Percentiles rank a stretch among this genome's conserved stretches.
phyloP scores from a whole-genome alignment of 2,888 invertebrate genomes.

The Cistogaster globosa region DNA sequence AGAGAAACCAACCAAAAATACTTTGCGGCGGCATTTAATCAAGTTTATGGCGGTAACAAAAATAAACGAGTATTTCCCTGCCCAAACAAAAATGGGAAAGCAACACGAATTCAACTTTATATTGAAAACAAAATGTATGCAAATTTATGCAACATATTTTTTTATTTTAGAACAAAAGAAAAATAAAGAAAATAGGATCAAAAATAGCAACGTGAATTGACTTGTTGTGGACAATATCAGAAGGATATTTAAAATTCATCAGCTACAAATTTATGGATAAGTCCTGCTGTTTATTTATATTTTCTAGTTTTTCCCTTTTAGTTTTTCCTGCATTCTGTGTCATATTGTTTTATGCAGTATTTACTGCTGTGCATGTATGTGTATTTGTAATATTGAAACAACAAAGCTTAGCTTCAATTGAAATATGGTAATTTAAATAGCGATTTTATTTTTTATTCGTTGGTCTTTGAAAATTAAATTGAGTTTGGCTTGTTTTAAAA shows the following conservation, averaged over 20 bases:
- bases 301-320: not conserved
- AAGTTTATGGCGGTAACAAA: slow-evolving; percentile 78
- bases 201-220: slow-evolving; percentile 60
- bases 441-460: not conserved
- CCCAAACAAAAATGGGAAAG: not conserved
- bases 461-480: not conserved
- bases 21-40: slow-evolving; percentile 78
- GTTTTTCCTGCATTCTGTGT: slow-evolving; percentile 32
- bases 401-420: slow-evolving; percentile 40
- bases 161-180: not conserved
- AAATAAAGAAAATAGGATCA: slow-evolving; percentile 43
- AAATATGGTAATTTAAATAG: slow-evolving; percentile 57
- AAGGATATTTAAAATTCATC: slow-evolving; percentile 61
- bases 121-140: slow-evolving; percentile 68
- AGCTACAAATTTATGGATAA: slow-evolving; percentile 69
- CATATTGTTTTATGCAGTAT: slow-evolving; percentile 48
- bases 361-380: slow-evolving; percentile 1
- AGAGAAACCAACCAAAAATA: slow-evolving; percentile 56
- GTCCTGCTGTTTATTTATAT: slow-evolving; percentile 37
- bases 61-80: slow-evolving; percentile 54
- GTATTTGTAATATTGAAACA: not conserved
- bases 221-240: slow-evolving; percentile 69
- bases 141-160: slow-evolving; percentile 62
- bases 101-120: slow-evolving; percentile 50
- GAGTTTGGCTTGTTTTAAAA: not conserved